Base-by-base conservation (phyloP, 2,113 vertebrate genomes). In the Fregetta grallaria region DNA sequence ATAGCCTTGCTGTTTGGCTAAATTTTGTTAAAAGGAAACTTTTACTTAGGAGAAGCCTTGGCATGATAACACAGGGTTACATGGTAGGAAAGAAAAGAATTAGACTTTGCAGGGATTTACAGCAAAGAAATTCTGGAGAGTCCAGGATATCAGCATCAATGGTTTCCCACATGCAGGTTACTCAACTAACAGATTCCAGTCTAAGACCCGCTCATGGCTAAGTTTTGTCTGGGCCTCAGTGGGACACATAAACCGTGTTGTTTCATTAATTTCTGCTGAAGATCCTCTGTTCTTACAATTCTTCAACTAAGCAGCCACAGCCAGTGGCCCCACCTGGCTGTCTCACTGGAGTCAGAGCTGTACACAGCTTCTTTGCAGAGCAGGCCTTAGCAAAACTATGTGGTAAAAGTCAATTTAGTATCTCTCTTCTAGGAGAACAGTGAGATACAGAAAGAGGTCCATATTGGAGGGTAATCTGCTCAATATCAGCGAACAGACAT, bases 191-290 rank as follows among this genome's bases (percentile, higher is more conserved):
- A 80, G 34, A 52, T 30, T 61, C 13, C 75, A 45, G 15, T 9
- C 62, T 29, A 45, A 50, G 15, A 75, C 14, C 32, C 70, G 42
- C 15, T 66, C 29, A 70, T 2, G 15, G 22, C 0, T 9, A 32
- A 45, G 13, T 56, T 90, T 73, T 58, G 5, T 13, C 30, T 47
- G 40, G 22, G 14, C 36, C 17, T 78, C 62, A 61, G 19, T 38
- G 40, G 8, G 16, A 75, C 27, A 47, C 0, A 1, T 10, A 15
- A 68, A 61, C 5, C 3, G 19, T 23, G 5, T 9, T 40, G 5
- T 66, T 61, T 40, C 34, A 40, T 21, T 0, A 77, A 34, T 62
- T 90, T 80, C 55, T 88, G 67, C 71, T 76, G 40, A 53, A 88
- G 62, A 80, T 36, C 18, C 21, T 80, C 53, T 73, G 4, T 7